These are phyloP conservation scores for Synergus itoensis DNA, from an alignment of 2,888 invertebrate genomes.

Conservation along the genomic window DNA sequence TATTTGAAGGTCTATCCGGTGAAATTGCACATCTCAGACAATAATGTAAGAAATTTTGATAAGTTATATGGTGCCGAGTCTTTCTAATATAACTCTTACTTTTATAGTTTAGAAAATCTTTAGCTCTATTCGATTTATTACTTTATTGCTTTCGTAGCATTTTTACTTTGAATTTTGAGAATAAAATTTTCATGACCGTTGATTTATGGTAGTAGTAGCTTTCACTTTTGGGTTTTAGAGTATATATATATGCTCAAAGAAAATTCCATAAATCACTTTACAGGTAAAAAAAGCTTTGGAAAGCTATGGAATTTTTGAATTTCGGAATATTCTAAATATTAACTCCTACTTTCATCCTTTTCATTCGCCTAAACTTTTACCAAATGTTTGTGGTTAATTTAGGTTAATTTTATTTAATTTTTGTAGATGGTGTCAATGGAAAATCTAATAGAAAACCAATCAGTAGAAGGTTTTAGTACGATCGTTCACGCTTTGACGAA, in stretches of 20 bases:
- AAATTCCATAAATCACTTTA: background rate
- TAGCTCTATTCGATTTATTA: too few species aligned
- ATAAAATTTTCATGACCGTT: background rate
- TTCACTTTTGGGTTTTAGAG: background rate
- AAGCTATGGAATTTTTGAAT: background rate
- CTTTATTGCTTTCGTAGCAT: background rate
- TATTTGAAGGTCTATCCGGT: constrained; percentile 67
- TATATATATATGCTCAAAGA: too few species aligned
- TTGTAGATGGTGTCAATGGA: constrained; percentile 63
- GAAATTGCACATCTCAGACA: constrained; percentile 66
- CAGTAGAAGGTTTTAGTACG: constrained; percentile 70
- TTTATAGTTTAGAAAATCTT: background rate
- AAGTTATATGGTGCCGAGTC: background rate
- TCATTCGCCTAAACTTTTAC: background rate
- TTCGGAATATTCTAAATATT: background rate
- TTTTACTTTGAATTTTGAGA: background rate
- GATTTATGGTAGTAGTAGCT: background rate
- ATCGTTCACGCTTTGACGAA: constrained; percentile 68
- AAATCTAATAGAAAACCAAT: constrained; percentile 59
- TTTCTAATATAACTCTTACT: background rate
- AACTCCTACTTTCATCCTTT: background rate
- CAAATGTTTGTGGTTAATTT: background rate
- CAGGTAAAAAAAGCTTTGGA: background rate
- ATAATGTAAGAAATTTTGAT: constrained; percentile 65
- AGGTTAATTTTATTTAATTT: background rate